Base-by-base conservation (phyloP, 1,140 invertebrate genomes). In the Microvelia longipes region DNA sequence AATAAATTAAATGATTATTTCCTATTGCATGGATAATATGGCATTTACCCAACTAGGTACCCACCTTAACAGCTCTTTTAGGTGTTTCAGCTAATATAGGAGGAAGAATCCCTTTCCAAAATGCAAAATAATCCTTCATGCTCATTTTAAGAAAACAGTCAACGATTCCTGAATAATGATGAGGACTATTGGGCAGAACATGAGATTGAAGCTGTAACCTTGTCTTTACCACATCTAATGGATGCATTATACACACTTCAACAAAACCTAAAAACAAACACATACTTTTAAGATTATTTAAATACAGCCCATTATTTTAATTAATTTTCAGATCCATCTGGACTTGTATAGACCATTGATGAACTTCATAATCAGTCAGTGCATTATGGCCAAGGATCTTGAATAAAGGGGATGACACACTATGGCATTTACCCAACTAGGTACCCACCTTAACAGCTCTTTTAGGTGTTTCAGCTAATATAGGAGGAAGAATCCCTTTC, bases 231-330 rank as follows among this genome's bases (percentile, higher is more conserved):
- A 96, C 81, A 81, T 97, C 94, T 77, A 96, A 82, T 1, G 94
- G 94, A 82, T 96, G 93, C 94, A 97, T 96, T 69, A 96, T 89
- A 76, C 90, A 94, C 66, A 96, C 92, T 85, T 97, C 94, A 19
- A 95, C 85, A 80, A 96, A 94, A 72, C 93, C 85, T 79, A 80
- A 77, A 72, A 72, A 67, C 73, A 71, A 28, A 30, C 14, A 26
- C 26, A 11, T 5, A 60, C 1, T 50, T 15, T 60, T 5, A 19
- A 15, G 28, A 65, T 26, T 28, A 27, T 15, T 11, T 50, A 50
- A 50, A 50, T 50, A 50, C 35, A 11, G 5, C 19, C 5, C 5
- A 11, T 50, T 50, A 50, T 50, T 11, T 19, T 11, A 50, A 50
- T 50, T 11, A 50, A 50, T 50, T 50, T 50, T 11, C 35, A 50